phyloP scores from a whole-genome alignment of 2,797 vertebrate species.

The Numenius phaeopus region DNA sequence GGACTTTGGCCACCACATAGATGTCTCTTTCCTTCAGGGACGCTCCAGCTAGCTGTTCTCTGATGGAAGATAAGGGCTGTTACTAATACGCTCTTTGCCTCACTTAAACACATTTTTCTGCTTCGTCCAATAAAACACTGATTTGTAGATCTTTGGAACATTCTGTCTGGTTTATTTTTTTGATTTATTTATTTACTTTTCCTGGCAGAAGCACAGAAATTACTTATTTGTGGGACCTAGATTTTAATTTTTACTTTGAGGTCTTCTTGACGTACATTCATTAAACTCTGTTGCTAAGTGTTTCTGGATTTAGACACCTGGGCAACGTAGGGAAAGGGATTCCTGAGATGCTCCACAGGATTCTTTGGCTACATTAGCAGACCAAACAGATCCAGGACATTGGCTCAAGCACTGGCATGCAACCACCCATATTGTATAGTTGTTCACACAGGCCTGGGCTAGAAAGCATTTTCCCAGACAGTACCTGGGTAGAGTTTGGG shows the following conservation, averaged over 20 bases:
- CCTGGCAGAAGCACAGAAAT: background rate
- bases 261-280: background rate
- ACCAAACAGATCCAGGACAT: background rate
- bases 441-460: background rate
- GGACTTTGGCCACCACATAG: background rate
- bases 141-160: constrained; percentile 33
- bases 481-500: background rate
- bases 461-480: background rate
- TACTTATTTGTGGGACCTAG: background rate
- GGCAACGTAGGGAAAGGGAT: background rate
- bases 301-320: constrained; percentile 21
- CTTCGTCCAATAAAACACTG: constrained; percentile 7
- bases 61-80: constrained; percentile 58
- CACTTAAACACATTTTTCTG: constrained; percentile 29
- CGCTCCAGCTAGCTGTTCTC: constrained; percentile 25
- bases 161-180: constrained; percentile 24
- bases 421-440: background rate
- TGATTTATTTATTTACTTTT: constrained; percentile 31
- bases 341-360: background rate
- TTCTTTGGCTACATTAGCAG: background rate
- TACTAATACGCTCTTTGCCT: background rate
- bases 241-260: background rate
- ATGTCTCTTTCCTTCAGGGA: background rate
- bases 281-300: background rate
- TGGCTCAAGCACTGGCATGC: background rate